Base-by-base conservation (phyloP, 2,113 vertebrate genomes). In the Saimiri boliviensis region DNA sequence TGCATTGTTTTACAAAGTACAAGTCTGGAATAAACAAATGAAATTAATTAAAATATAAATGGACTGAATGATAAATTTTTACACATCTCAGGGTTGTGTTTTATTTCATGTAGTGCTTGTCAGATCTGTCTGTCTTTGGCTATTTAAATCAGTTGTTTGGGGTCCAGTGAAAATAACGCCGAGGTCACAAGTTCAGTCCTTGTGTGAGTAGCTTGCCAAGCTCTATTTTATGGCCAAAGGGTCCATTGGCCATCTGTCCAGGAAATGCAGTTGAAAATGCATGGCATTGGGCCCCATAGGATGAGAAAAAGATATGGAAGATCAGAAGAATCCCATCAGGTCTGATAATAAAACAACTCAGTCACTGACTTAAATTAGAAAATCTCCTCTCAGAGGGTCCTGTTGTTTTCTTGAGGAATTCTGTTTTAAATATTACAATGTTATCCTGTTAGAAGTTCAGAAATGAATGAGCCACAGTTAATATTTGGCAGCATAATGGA, bases 171-270 rank as follows among this genome's bases (percentile, higher is more conserved):
- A 97, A 97, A 96, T 2, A 23, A 88, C 1, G 3, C 30, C 7
- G 56, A 93, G 89, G 96, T 97, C 96, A 97, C 66, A 97, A 97
- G 84, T 98, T 98, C 95, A 98, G 66, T 70, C 40, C 92, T 93
- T 80, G 56, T 95, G 86, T 86, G 81, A 96, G 90, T 42, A 80
- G 93, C 68, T 90, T 97, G 93, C 84, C 77, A 92, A 85, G 84
- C 42, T 96, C 66, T 88, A 20, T 95, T 97, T 98, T 85, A 94
- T 83, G 58, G 79, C 42, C 87, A 76, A 32, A 83, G 85, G 93
- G 71, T 74, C 63, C 92, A 93, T 35, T 77, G 70, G 19, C 97
- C 97, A 97, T 87, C 94, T 98, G 94, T 97, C 96, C 60, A 63
- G 60, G 30, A 63, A 32, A 27, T 63, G 60, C 60, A 32, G 60